phyloP scores from a whole-genome alignment of 2,113 vertebrate species.

The Poeciliopsis retropinna region DNA sequence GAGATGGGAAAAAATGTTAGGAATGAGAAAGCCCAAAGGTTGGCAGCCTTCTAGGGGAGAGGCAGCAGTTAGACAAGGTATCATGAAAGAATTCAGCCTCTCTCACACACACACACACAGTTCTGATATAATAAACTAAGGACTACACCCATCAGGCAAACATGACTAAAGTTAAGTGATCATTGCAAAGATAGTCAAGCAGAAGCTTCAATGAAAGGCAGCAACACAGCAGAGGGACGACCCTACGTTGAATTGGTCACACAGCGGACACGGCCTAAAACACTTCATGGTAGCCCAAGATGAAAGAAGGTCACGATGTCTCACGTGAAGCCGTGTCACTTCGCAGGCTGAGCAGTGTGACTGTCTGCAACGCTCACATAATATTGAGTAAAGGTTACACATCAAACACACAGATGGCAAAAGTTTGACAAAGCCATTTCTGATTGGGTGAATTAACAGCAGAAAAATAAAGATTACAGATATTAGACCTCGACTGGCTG shows the following conservation, averaged over 20 bases:
- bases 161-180: not conserved
- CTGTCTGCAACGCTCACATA: not conserved
- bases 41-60: slow-evolving; percentile 9
- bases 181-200: slow-evolving; percentile 29
- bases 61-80: not conserved
- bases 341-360: not conserved
- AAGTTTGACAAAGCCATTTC: not conserved
- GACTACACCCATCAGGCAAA: slow-evolving; percentile 4
- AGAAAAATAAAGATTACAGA: not conserved
- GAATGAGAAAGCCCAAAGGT: slow-evolving; percentile 6
- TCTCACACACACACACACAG: not conserved
- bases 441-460: not conserved
- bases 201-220: slow-evolving; percentile 4
- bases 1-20: not conserved
- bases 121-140: not conserved
- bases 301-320: slow-evolving; percentile 37
- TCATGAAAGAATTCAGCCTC: not conserved
- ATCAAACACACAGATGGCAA: not conserved
- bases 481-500: not conserved
- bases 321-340: slow-evolving; percentile 6
- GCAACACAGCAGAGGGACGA: not conserved
- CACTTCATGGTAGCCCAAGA: slow-evolving; percentile 35
- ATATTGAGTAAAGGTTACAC: not conserved
- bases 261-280: not conserved
- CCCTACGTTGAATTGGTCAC: slow-evolving; percentile 14